Evolutionary conservation across 2,797 vertebrate genomes (phyloP).

Genomic region (Mus minutoides): DNA sequence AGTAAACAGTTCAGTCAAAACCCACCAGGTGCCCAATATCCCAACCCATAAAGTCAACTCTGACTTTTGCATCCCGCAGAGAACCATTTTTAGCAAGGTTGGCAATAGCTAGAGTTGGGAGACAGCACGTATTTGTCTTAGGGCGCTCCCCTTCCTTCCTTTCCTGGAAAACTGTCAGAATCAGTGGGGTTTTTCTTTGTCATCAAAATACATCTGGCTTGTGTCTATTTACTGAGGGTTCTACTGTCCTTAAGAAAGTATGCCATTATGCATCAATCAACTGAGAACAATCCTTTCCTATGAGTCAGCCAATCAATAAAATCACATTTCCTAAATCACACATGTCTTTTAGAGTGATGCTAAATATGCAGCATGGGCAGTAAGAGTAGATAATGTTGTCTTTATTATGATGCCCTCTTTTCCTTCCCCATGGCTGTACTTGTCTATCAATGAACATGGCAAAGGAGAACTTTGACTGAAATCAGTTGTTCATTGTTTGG

Average conservation of each 20-base stretch:
- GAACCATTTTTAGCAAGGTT: constrained; percentile 58
- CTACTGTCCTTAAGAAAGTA: constrained; percentile 25
- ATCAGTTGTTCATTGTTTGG: not conserved
- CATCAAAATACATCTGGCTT: constrained; percentile 52
- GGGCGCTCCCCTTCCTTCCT: not conserved
- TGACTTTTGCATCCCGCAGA: constrained; percentile 60
- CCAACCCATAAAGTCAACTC: constrained; percentile 68
- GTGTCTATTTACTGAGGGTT: constrained; percentile 15
- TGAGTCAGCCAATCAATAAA: not conserved
- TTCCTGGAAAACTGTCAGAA: constrained; percentile 57
- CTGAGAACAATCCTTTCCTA: constrained; percentile 16
- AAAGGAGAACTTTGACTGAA: not conserved
- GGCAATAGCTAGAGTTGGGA: constrained; percentile 53
- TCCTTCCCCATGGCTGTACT: not conserved
- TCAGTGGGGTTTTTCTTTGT: constrained; percentile 44
- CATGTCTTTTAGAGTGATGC: not conserved
- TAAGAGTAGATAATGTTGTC: not conserved
- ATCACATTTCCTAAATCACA: not conserved
- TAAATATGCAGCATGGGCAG: not conserved
- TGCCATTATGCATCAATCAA: constrained; percentile 2
- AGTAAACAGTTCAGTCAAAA: constrained; percentile 75
- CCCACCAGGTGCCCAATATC: constrained; percentile 64
- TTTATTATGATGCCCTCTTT: not conserved
- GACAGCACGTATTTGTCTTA: constrained; percentile 45
- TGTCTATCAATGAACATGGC: not conserved